Evolutionary conservation across 2,113 vertebrate genomes (phyloP).

Genomic region (Labeo catla): DNA sequence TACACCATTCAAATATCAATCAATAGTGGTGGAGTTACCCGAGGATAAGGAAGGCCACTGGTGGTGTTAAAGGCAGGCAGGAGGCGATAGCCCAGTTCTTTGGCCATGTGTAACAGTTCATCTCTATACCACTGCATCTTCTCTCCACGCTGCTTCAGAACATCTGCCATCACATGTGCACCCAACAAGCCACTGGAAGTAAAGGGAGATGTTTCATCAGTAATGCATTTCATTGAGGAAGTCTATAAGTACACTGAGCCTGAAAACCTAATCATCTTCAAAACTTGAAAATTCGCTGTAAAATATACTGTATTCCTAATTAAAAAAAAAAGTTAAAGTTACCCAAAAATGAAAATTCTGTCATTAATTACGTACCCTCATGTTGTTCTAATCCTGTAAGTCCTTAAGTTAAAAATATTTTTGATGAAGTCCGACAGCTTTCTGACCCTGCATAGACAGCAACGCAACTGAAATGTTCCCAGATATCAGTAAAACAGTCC

Average conservation of each 20-base stretch:
- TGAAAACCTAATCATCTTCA: neutral
- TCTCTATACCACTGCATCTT: conserved; percentile 95
- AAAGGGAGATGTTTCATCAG: neutral
- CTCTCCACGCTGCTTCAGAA: conserved; percentile 91
- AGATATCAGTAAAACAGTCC: too few relatives aligned
- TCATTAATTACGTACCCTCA: too few relatives aligned
- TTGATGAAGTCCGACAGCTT: too few relatives aligned
- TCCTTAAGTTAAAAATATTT: too few relatives aligned
- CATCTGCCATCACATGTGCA: conserved; percentile 93
- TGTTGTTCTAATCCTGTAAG: too few relatives aligned
- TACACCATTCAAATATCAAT: neutral
- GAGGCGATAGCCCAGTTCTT: conserved; percentile 91
- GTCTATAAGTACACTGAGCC: neutral
- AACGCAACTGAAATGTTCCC: too few relatives aligned
- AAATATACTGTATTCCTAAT: neutral
- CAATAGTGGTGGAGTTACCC: conserved; percentile 78
- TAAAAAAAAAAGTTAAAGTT: too few relatives aligned
- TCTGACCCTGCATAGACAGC: too few relatives aligned
- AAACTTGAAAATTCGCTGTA: neutral
- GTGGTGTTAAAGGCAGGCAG: conserved; percentile 97
- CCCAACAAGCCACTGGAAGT: conserved; percentile 88
- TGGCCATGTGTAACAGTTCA: conserved; percentile 95
- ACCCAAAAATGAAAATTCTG: too few relatives aligned
- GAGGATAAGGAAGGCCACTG: conserved; percentile 96
- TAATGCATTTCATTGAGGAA: neutral